phyloP scores from a whole-genome alignment of 1,140 invertebrate species.

The Goniozus legneri region DNA sequence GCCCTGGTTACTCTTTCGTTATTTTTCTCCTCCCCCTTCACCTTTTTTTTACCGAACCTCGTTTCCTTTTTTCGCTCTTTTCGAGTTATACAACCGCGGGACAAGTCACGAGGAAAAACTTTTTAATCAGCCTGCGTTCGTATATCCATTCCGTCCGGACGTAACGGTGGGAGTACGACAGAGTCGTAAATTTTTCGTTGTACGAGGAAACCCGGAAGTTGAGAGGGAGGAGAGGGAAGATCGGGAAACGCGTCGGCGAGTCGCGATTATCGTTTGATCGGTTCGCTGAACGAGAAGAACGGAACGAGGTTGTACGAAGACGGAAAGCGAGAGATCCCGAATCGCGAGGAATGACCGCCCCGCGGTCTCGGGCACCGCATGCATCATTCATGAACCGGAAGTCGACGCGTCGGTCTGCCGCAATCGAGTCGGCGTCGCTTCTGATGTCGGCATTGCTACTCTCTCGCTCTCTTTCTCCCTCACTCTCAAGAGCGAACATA shows the following conservation, averaged over 20 bases:
- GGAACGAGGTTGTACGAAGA: background rate
- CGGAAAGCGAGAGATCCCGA: background rate
- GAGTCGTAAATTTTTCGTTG: too few relatives aligned
- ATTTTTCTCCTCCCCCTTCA: too few relatives aligned
- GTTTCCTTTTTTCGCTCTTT: background rate
- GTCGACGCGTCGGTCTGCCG: too few relatives aligned
- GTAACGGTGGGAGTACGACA: slow-evolving; percentile 3
- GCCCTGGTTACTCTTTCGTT: background rate
- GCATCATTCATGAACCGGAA: slow-evolving; percentile 23
- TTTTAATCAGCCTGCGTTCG: slow-evolving; percentile 23
- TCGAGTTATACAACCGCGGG: background rate
- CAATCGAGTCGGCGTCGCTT: too few relatives aligned
- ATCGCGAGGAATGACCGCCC: background rate
- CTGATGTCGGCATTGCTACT: too few relatives aligned
- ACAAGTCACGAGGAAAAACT: slow-evolving; percentile 14
- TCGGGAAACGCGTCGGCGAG: background rate
- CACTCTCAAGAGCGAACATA: too few relatives aligned
- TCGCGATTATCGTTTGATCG: too few relatives aligned
- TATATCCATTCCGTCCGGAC: slow-evolving; percentile 28
- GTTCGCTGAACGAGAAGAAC: background rate
- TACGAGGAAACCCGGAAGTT: slow-evolving; percentile 5
- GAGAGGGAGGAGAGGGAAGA: background rate
- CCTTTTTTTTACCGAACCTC: too few relatives aligned
- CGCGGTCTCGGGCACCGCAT: slow-evolving; percentile 4
- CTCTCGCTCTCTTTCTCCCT: too few relatives aligned